A percentile compares a stretch with the other conserved stretches of the same genome.
These are phyloP conservation scores for Pollenia griseotomentosa DNA, from an alignment of 2,888 invertebrate genomes.

Conservation along the genomic window DNA sequence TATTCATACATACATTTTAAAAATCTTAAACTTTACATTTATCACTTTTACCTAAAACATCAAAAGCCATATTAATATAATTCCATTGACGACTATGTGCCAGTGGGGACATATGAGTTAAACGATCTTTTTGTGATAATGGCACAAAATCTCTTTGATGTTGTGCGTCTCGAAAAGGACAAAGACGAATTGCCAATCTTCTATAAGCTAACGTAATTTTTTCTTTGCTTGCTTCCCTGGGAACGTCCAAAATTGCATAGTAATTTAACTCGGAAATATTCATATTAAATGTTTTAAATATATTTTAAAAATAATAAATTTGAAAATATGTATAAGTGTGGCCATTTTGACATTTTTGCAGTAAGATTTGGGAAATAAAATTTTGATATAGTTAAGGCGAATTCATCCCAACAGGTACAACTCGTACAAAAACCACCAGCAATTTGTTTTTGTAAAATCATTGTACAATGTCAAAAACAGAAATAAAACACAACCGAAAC, in stretches of 20 bases:
- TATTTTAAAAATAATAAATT: background rate
- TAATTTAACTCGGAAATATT: constrained; percentile 87
- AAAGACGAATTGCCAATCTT: constrained; percentile 85
- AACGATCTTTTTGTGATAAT: constrained; percentile 77
- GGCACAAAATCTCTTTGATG: constrained; percentile 86
- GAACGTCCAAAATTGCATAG: constrained; percentile 90
- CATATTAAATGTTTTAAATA: constrained; percentile 73
- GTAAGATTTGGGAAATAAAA: too few relatives aligned
- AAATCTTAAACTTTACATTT: constrained; percentile 51
- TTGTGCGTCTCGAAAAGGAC: constrained; percentile 83
- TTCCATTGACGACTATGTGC: constrained; percentile 80
- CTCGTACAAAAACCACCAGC: too few relatives aligned
- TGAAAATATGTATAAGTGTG: background rate
- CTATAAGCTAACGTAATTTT: constrained; percentile 90
- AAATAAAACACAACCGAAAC: too few relatives aligned
- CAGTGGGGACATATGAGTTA: constrained; percentile 79
- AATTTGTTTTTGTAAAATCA: too few relatives aligned
- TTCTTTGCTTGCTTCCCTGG: constrained; percentile 87
- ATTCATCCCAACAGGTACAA: too few relatives aligned
- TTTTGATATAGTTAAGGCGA: too few relatives aligned
- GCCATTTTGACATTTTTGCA: too few relatives aligned
- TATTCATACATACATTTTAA: background rate
- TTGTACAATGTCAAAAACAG: too few relatives aligned
- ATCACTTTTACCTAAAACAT: constrained; percentile 86
- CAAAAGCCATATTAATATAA: constrained; percentile 90